Percentiles rank a stretch among this genome's conserved stretches.
Evolutionary conservation across 2,888 invertebrate species (phyloP).

Genomic region (Maniola hyperantus): DNA sequence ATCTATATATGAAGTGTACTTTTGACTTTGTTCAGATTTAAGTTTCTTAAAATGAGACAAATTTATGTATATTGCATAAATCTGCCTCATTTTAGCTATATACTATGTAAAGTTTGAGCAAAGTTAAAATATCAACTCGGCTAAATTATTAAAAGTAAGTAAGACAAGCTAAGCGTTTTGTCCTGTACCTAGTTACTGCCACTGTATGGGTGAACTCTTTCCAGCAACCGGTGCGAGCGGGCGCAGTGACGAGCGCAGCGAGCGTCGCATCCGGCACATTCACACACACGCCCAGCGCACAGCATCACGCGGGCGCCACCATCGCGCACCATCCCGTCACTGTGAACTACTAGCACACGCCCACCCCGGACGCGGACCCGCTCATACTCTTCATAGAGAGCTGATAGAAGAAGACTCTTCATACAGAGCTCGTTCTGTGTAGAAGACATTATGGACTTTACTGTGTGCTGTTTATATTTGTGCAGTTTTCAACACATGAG

Average conservation of each 20-base stretch:
- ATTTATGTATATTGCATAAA: too few relatives aligned
- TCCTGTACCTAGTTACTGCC: not conserved
- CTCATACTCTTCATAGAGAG: conserved; percentile 22
- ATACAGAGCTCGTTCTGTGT: not conserved
- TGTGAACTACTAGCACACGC: conserved; percentile 71
- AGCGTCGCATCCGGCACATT: conserved; percentile 54
- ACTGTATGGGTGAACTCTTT: not conserved
- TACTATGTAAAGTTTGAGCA: too few relatives aligned
- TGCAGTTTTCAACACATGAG: not conserved
- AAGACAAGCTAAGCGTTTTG: too few relatives aligned
- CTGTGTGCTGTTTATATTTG: conserved; percentile 19
- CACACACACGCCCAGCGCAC: conserved; percentile 53
- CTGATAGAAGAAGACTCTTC: conserved; percentile 8
- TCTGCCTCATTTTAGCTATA: too few relatives aligned
- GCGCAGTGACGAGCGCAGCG: conserved; percentile 43
- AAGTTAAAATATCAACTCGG: too few relatives aligned
- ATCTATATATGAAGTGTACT: too few relatives aligned
- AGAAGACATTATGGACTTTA: not conserved
- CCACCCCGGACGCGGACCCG: conserved; percentile 18
- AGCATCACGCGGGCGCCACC: conserved; percentile 59
- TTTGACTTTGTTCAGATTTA: too few relatives aligned
- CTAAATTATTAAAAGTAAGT: too few relatives aligned
- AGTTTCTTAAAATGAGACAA: too few relatives aligned
- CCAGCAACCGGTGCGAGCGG: conserved; percentile 59
- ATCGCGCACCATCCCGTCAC: conserved; percentile 74